phyloP scores from a whole-genome alignment of 2,113 vertebrate genomes.

The Anseranas semipalmata region DNA sequence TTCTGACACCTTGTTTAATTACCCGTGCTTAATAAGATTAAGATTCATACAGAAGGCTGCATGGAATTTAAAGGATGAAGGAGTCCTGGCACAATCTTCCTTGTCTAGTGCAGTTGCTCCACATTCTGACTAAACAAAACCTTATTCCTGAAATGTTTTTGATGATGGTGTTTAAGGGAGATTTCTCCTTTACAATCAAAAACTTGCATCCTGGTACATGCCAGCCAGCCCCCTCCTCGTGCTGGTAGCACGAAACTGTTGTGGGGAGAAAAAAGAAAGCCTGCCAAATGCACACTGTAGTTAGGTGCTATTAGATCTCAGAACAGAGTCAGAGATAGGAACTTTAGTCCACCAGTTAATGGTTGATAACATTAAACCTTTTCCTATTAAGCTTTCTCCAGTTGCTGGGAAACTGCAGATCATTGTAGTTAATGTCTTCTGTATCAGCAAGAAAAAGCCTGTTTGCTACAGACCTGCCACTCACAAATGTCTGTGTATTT shows the following conservation, averaged over 20 bases:
- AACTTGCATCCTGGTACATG: neutral
- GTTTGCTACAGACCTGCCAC: constrained; percentile 12
- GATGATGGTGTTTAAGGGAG: neutral
- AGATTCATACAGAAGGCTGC: neutral
- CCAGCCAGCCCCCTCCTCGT: neutral
- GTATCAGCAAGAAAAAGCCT: constrained; percentile 32
- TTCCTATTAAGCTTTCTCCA: neutral
- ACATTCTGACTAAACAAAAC: neutral
- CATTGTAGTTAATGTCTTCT: neutral
- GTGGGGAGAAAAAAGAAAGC: neutral
- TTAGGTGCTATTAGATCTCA: neutral
- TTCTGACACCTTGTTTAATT: neutral
- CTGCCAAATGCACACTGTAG: neutral
- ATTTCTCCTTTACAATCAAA: neutral
- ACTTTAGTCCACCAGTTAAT: neutral
- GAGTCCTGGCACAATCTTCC: neutral
- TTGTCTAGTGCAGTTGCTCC: neutral
- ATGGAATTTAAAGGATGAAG: neutral
- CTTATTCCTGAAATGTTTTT: neutral
- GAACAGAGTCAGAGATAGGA: neutral
- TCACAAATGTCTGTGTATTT: neutral
- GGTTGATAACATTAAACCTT: constrained; percentile 9
- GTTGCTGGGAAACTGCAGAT: constrained; percentile 35
- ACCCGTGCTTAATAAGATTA: neutral
- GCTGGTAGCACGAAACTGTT: neutral